Percentiles rank a stretch among this genome's conserved stretches.
Evolutionary conservation across 2,797 vertebrate species (phyloP).

Genomic region (Premnoplex brunnescens): DNA sequence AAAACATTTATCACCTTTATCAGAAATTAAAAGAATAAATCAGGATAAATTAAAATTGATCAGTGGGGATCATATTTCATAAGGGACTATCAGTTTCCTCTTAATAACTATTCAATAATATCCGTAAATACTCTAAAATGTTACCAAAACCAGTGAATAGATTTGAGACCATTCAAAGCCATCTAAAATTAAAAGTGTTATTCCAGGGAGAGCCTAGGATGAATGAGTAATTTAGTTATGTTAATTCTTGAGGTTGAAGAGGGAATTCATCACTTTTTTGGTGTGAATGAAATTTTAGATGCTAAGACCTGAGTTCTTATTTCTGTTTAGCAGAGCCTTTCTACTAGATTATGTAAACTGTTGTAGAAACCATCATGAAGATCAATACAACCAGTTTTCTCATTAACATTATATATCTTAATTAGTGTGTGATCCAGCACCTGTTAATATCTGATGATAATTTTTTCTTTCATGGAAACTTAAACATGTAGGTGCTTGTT

Average conservation of each 20-base stretch:
- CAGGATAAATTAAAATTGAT: neutral
- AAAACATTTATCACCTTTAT: neutral
- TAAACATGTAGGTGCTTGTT: neutral
- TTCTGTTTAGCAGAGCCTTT: neutral
- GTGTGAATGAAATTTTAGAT: neutral
- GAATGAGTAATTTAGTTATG: neutral
- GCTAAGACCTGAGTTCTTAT: neutral
- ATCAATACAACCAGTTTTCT: neutral
- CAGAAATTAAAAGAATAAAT: neutral
- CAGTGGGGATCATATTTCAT: neutral
- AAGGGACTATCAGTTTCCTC: neutral
- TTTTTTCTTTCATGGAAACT: neutral
- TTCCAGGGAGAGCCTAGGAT: neutral
- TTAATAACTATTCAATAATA: neutral
- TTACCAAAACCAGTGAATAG: neutral
- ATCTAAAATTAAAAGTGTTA: neutral
- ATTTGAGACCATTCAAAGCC: neutral
- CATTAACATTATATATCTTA: neutral
- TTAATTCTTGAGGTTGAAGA: neutral
- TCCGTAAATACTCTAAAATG: neutral
- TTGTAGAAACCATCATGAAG: neutral
- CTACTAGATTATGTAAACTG: neutral
- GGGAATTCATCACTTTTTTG: neutral
- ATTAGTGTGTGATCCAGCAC: neutral
- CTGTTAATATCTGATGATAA: neutral